These are phyloP conservation scores for Scaptomyza cyrtandrae DNA, from an alignment of 2,888 invertebrate species.

Conservation along the genomic window DNA sequence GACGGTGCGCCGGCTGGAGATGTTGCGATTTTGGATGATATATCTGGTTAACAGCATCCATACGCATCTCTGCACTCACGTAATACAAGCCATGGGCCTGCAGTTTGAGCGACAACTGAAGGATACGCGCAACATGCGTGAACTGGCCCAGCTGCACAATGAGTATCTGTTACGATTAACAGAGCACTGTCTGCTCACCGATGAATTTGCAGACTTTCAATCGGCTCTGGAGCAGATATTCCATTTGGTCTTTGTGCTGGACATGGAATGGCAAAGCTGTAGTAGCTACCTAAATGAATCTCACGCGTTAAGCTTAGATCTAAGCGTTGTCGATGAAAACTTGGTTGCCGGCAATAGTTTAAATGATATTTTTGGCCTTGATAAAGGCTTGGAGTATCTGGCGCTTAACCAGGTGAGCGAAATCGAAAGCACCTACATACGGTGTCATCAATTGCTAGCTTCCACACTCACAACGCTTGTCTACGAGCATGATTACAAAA, in stretches of 20 bases:
- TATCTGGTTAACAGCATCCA: conserved; percentile 86
- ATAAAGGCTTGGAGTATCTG: conserved; percentile 57
- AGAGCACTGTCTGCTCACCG: conserved; percentile 79
- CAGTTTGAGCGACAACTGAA: conserved; percentile 79
- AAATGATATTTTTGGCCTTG: conserved; percentile 10
- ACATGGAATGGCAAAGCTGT: conserved; percentile 82
- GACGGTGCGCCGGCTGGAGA: conserved; percentile 85
- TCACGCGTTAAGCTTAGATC: conserved; percentile 48
- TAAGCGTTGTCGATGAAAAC: conserved; percentile 15
- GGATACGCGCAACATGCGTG: conserved; percentile 73
- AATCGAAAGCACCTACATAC: conserved; percentile 83
- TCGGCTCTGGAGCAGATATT: conserved; percentile 81
- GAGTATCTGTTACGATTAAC: conserved; percentile 80
- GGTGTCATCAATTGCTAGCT: conserved; percentile 82
- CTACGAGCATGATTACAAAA: conserved; percentile 48
- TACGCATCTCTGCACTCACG: conserved; percentile 85
- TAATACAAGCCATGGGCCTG: conserved; percentile 82
- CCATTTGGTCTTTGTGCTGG: conserved; percentile 80
- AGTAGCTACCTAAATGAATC: conserved; percentile 64
- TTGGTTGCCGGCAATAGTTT: conserved; percentile 32
- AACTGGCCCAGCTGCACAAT: conserved; percentile 81
- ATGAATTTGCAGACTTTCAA: conserved; percentile 63
- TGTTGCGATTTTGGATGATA: conserved; percentile 86
- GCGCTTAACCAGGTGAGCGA: conserved; percentile 77
- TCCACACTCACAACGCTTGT: conserved; percentile 79